phyloP scores from a whole-genome alignment of 1,140 invertebrate species.

The Paraescarpia echinospica region DNA sequence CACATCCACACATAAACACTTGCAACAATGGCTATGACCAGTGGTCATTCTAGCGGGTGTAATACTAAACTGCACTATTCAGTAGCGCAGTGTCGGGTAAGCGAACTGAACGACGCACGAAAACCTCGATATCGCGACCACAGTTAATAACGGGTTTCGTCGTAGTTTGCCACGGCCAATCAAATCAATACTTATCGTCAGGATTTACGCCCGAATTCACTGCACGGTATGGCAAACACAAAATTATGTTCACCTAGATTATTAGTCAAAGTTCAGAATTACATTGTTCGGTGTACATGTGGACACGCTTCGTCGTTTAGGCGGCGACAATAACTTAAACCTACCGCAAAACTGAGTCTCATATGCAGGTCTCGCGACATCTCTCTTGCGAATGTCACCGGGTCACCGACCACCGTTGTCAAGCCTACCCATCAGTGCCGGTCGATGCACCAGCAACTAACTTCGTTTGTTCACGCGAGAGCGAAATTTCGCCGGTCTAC shows the following conservation, averaged over 20 bases:
- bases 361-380: not conserved
- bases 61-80: not conserved
- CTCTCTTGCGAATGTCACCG: not conserved
- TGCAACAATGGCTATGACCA: not conserved
- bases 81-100: too few species aligned
- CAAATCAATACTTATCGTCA: not conserved
- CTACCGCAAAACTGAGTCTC: not conserved
- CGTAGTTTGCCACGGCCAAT: not conserved
- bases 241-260: not conserved
- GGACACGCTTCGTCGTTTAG: not conserved
- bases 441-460: not conserved
- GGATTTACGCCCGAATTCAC: not conserved
- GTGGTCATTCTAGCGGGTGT: not conserved
- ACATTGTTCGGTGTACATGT: not conserved
- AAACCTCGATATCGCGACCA: not conserved
- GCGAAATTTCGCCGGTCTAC: not conserved
- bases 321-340: not conserved
- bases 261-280: not conserved
- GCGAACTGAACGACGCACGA: not conserved
- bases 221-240: not conserved
- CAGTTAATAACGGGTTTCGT: not conserved
- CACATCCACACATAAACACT: not conserved
- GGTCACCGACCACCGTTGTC: not conserved
- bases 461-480: not conserved
- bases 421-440: not conserved